phyloP scores from a whole-genome alignment of 2,113 vertebrate species.

The Passer domesticus region DNA sequence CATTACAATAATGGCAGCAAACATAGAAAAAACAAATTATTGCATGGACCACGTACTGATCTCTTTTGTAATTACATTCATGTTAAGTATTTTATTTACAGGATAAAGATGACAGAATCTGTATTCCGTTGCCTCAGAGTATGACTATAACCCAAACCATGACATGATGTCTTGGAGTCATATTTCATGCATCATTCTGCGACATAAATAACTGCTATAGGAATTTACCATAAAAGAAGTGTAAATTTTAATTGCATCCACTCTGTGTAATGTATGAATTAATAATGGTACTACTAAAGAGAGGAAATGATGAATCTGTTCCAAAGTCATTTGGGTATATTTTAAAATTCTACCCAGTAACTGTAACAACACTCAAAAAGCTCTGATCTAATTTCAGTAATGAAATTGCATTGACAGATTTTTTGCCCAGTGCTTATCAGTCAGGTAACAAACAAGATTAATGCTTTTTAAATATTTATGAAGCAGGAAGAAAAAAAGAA shows the following conservation, averaged over 20 bases:
- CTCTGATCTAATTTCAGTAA: slow-evolving; percentile 11
- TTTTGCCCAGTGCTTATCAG: slow-evolving; percentile 40
- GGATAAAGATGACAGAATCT: neutral
- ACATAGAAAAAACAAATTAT: neutral
- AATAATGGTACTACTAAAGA: neutral
- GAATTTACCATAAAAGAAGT: neutral
- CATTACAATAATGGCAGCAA: neutral
- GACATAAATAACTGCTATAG: neutral
- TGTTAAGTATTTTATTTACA: neutral
- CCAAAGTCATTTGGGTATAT: neutral
- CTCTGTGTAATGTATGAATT: neutral
- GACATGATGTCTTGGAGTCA: neutral
- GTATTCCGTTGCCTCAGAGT: neutral
- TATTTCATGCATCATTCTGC: neutral
- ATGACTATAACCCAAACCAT: neutral
- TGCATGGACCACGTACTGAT: neutral
- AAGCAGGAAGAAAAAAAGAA: slow-evolving; percentile 9
- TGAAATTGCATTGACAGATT: neutral
- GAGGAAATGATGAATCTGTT: neutral
- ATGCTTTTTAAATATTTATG: slow-evolving; percentile 44
- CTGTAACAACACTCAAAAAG: neutral
- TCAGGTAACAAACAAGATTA: slow-evolving; percentile 43
- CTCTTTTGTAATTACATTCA: neutral
- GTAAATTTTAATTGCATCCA: neutral
- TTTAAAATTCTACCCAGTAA: slow-evolving; percentile 11